Evolutionary conservation across 1,140 invertebrate genomes (phyloP), one percentile per base, ranked within the genome.

Genomic region (Drosophila navojoa): DNA sequence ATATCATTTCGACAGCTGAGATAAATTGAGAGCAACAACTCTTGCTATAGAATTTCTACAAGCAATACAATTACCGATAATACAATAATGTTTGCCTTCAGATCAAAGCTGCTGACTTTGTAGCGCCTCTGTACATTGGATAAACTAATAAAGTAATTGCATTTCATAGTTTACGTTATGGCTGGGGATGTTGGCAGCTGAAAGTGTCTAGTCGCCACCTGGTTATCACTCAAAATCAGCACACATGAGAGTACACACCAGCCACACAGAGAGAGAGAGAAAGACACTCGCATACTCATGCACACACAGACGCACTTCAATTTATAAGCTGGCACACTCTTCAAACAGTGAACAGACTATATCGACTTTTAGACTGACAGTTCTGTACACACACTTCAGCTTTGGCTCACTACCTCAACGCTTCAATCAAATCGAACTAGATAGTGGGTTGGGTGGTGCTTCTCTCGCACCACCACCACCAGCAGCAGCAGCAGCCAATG

Each of bases 101-200:
- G 9, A 44, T 44, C 16, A 42, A 22, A 42, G 5, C 5, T 15
- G 13, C 32, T 52, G 25, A 52, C 16, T 54, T 38, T 10, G 5
- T 44, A 38, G 25, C 10, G 3, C 40, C 10, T 32, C 38, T 62
- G 32, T 38, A 52, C 22, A 53, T 11, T 29, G 35, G 29, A 57
- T 49, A 57, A 71, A 50, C 50, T 71, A 57, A 57, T 71, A 71
- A 64, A 64, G 60, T 57, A 71, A 71, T 71, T 63, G 68, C 60
- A 71, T 71, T 64, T 71, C 42, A 64, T 64, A 64, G 68, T 71
- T 64, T 57, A 49, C 32, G 29, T 38, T 55, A 27, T 35, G 63
- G 32, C 13, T 25, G 62, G 29, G 27, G 7, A 29, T 67, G 53
- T 58, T 32, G 35, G 42, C 67, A 62, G 50, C 57, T 27, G 38